Percentiles rank a stretch among this genome's conserved stretches.
These are phyloP conservation scores for Delia radicum DNA, from an alignment of 1,140 invertebrate species.

Conservation along the genomic window DNA sequence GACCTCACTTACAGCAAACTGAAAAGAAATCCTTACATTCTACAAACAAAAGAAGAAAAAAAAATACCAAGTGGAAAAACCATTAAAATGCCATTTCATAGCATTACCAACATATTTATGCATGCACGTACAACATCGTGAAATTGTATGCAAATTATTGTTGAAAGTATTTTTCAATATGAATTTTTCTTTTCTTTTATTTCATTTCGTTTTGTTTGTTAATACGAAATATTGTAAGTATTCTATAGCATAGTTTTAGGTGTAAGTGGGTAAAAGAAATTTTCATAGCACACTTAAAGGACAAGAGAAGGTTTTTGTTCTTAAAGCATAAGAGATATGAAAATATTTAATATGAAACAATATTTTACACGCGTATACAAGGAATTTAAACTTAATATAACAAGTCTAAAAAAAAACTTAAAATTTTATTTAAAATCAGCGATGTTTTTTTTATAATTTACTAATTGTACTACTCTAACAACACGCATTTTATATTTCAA, in stretches of 20 bases:
- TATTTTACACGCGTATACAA: no score
- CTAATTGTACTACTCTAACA: no score
- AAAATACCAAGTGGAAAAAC: background rate
- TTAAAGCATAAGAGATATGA: no score
- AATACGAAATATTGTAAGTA: background rate
- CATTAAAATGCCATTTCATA: slow-evolving; percentile 22
- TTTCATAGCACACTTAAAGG: background rate
- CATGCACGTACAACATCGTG: background rate
- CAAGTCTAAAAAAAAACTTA: no score
- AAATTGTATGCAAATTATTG: slow-evolving; percentile 19
- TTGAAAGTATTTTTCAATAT: slow-evolving; percentile 16
- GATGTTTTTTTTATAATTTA: no score
- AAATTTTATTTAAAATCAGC: no score
- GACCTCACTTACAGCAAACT: background rate
- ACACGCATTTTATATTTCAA: no score
- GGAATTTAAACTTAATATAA: no score
- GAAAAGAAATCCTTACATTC: background rate
- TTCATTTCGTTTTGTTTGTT: background rate
- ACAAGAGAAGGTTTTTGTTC: no score
- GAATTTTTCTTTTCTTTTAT: slow-evolving; percentile 10
- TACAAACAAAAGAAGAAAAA: background rate
- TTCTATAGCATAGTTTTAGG: background rate
- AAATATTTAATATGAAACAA: no score
- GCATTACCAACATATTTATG: slow-evolving; percentile 16
- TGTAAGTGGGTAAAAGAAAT: background rate